phyloP scores from a whole-genome alignment of 2,113 vertebrate genomes.

The Tachysurus vachellii region DNA sequence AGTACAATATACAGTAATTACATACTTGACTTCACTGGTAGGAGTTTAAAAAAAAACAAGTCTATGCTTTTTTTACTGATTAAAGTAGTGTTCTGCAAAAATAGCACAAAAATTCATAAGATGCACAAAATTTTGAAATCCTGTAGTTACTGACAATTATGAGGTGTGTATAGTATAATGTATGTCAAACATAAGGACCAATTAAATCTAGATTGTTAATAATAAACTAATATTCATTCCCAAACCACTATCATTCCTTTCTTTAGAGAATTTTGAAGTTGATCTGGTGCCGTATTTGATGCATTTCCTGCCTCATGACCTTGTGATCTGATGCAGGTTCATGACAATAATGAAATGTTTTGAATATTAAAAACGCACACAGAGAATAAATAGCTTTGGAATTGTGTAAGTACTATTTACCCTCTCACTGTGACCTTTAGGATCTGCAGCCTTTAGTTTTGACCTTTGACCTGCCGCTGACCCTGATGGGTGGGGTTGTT shows the following conservation, averaged over 20 bases:
- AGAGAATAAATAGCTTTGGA: not conserved
- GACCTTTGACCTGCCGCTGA: conserved; percentile 76
- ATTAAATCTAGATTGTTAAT: not conserved
- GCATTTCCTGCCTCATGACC: not conserved
- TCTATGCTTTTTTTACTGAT: too few species aligned
- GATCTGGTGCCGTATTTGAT: not conserved
- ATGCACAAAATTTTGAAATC: too few species aligned
- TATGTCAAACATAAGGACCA: not conserved
- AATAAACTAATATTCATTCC: not conserved
- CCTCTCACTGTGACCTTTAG: conserved; percentile 53
- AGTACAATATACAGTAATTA: too few species aligned
- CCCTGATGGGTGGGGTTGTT: conserved; percentile 66
- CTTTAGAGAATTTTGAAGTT: not conserved
- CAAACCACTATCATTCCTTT: not conserved
- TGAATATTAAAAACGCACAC: not conserved
- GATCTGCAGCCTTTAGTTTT: conserved; percentile 75
- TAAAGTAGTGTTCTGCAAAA: too few species aligned
- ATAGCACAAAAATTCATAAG: too few species aligned
- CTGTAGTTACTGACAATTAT: too few species aligned
- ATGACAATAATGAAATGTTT: not conserved
- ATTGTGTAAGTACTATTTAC: not conserved
- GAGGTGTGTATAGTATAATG: too few species aligned
- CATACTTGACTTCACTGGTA: too few species aligned
- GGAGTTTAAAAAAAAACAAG: too few species aligned
- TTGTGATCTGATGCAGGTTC: not conserved